Evolutionary conservation across 2,888 invertebrate species (phyloP), one percentile per base, ranked within the genome.

Genomic region (Adelognathus sp.): DNA sequence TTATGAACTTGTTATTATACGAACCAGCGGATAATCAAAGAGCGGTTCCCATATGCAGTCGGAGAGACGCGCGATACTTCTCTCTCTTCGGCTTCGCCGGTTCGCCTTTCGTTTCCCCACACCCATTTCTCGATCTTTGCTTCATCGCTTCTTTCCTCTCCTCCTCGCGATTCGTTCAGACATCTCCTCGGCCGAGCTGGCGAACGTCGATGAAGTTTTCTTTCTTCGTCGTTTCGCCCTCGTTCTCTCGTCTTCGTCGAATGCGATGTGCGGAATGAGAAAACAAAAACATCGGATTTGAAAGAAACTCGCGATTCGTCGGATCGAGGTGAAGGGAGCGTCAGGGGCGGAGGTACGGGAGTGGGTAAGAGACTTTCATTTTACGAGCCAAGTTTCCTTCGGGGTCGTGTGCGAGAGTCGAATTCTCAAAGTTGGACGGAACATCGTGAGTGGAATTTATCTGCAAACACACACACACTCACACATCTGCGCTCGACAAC

Each of bases 1-100:
- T 90, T 89, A 89, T 89, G 89, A 89, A 90, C 89, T 89, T 86
- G 88, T 90, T 90, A 89, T 90, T 89, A 87, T 86, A 86, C 87
- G 85, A 83, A 86, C 80, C 85, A 86, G 84, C 84, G 85, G 89
- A 89, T 90, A 90, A 90, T 90, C 89, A 90, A 88, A 90, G 89
- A 89, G 88, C 88, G 88, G 89, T 85, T 84, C 83, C 83, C 83
- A 82, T 82, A 82, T 78, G 82, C 82, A 81, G 80, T 76, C 75
- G 70, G 80, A 24, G 64, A n/a, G n/a, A n/a, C 64, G 66, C 56
- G 64, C 70, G 64, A 69, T 63, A 46, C 36, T 54, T 73, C 50
- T 58, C 31, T 39, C 50, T 70, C 60, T 58, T 33, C 24, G 61
- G 66, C 39, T 33, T 41, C 44, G 36, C 56, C 58, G 66, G 71